phyloP scores from a whole-genome alignment of 2,888 invertebrate genomes.

The Erpobdella octoculata region DNA sequence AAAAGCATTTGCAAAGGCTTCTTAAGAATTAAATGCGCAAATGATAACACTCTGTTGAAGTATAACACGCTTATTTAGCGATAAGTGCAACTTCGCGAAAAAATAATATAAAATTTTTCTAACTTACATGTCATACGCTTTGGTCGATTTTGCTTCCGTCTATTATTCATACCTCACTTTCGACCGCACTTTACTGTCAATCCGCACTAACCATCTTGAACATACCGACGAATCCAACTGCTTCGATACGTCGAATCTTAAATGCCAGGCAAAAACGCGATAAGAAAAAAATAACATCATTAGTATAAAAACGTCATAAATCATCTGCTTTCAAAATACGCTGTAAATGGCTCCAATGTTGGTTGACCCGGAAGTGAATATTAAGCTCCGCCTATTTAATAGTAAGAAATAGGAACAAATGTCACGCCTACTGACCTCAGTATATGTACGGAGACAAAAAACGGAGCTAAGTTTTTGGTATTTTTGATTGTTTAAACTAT shows the following conservation, averaged over 20 bases:
- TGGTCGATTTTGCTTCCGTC: slow-evolving; percentile 20
- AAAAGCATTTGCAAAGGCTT: too few relatives aligned
- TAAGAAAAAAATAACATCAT: slow-evolving; percentile 24
- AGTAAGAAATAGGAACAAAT: slow-evolving; percentile 2
- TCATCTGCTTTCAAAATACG: slow-evolving; percentile 24
- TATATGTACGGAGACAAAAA: slow-evolving; percentile 9
- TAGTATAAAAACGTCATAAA: slow-evolving; percentile 25
- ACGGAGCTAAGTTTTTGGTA: too few relatives aligned
- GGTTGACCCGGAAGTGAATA: slow-evolving; percentile 20
- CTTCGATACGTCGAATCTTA: slow-evolving; percentile 23
- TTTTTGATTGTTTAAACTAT: too few relatives aligned
- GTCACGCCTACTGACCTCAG: slow-evolving; percentile 18
- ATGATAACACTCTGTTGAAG: too few relatives aligned
- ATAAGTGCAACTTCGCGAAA: neutral
- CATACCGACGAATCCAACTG: slow-evolving; percentile 16
- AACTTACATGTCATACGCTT: slow-evolving; percentile 22
- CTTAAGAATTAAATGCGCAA: too few relatives aligned
- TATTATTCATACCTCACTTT: slow-evolving; percentile 18
- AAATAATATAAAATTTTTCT: slow-evolving; percentile 13
- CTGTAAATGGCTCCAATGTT: slow-evolving; percentile 20
- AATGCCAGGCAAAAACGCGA: slow-evolving; percentile 22
- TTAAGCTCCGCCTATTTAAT: slow-evolving; percentile 14
- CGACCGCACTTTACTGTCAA: slow-evolving; percentile 6
- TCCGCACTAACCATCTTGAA: slow-evolving; percentile 17
- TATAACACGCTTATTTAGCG: too few relatives aligned